phyloP scores from a whole-genome alignment of 2,888 invertebrate genomes.

The Plebejus melissa region DNA sequence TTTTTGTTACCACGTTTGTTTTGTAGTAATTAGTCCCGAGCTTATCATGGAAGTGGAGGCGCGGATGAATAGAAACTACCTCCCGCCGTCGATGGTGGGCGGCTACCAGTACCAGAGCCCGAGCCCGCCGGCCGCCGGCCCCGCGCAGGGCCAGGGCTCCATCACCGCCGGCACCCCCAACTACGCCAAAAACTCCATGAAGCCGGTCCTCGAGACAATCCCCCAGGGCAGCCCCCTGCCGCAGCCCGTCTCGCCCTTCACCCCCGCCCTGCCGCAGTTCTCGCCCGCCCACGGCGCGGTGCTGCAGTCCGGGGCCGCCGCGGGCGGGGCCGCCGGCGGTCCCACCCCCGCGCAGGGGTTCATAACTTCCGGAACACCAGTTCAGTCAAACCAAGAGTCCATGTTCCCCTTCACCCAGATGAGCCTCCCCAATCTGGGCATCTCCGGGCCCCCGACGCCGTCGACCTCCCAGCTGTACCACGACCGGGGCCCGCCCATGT shows the following conservation, averaged over 20 bases:
- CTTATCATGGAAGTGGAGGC: conserved; percentile 93
- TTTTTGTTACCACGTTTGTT: conserved; percentile 35
- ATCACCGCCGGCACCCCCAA: conserved; percentile 50
- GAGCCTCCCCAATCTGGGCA: conserved; percentile 4
- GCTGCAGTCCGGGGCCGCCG: conserved; percentile 39
- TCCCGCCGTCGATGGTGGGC: conserved; percentile 84
- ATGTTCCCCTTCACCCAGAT: conserved; percentile 30
- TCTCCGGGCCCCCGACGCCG: background rate
- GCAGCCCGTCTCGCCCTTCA: conserved; percentile 45
- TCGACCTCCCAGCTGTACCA: background rate
- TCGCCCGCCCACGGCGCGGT: conserved; percentile 44
- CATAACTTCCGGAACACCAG: conserved; percentile 34
- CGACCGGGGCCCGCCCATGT: background rate
- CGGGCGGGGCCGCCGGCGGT: conserved; percentile 41
- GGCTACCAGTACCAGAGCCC: conserved; percentile 62
- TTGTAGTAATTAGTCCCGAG: conserved; percentile 91
- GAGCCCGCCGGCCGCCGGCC: conserved; percentile 48
- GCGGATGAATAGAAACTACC: conserved; percentile 89
- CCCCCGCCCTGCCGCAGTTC: conserved; percentile 43
- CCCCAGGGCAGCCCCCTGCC: conserved; percentile 55
- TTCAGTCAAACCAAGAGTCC: conserved; percentile 30
- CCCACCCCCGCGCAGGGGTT: conserved; percentile 35
- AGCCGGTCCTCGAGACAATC: conserved; percentile 61
- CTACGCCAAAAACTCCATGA: conserved; percentile 50
- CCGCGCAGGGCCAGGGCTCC: conserved; percentile 46